Base-by-base conservation (phyloP, 2,888 invertebrate genomes). In the Drosophila melanosoma region DNA sequence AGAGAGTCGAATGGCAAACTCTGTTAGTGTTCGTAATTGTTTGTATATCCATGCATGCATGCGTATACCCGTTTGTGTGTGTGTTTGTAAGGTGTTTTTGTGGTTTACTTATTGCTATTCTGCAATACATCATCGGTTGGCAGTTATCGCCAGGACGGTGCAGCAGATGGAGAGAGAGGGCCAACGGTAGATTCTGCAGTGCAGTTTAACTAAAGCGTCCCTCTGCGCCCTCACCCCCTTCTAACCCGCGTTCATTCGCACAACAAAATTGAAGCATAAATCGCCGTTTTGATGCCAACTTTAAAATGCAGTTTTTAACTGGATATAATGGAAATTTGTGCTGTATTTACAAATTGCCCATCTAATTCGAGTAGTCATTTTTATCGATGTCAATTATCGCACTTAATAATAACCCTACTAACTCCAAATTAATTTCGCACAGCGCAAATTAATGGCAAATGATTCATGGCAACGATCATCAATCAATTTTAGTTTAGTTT, bases 81-180 rank as follows among this genome's bases (percentile, higher is more conserved):
- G 58, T 76, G 61, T 54, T 60, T 65, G 63, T 48, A 69, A 60
- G 67, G 60, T 72, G 69, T 67, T 74, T 67, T 79, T 72, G 84
- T 67, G 86, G 90, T 81, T 87, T 87, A 87, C 88, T 89, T 89
- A 86, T 89, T 86, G 89, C 74, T 72, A 57, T 74, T 69, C 83
- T 74, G 87, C 75, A 89, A 87, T 87, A 89, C 87, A 87, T 87
- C 86, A 87, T 87, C 89, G 71, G 74, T 73, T 75, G 81, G 75
- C 77, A 86, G 88, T 58, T 65, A 51, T 51, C 53, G 53, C 35
- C 35, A 33, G 45, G 20, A 7, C 20, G 45, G 7, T 45, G 20
- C 20, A 15, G 20, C 20, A 15, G 32, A 6, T 3, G 17, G 29
- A 11, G 11, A 17, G 11, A 11, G 3, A 6, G 11, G 11, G 23